A percentile compares a stretch with the other conserved stretches of the same genome.
Evolutionary conservation across 1,140 invertebrate species (phyloP).

Genomic region (Teleopsis dalmanni): DNA sequence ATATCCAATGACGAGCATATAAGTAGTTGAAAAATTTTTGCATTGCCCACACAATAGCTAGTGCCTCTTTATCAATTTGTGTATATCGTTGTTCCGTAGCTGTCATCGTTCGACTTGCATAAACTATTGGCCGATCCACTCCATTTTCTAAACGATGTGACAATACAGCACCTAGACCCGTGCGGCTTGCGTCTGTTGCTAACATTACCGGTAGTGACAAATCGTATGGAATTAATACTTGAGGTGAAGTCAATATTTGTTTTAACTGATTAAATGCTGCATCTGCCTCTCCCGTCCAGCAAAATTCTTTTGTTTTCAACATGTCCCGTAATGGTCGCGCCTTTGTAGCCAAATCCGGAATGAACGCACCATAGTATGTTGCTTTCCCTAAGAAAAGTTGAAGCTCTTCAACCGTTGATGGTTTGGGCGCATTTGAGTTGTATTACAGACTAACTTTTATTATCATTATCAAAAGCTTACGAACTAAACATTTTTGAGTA

Average conservation of each 20-base stretch:
- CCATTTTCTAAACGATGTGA: neutral
- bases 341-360: slow-evolving; percentile 1
- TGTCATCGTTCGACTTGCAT: slow-evolving; percentile 22
- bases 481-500: too few relatives aligned
- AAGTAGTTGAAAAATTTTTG: slow-evolving; percentile 43
- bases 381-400: slow-evolving; percentile 1
- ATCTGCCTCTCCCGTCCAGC: neutral
- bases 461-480: too few relatives aligned
- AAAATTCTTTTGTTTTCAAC: neutral
- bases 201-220: slow-evolving; percentile 1
- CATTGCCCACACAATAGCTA: slow-evolving; percentile 40
- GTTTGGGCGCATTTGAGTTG: neutral
- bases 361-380: neutral
- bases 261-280: slow-evolving; percentile 5
- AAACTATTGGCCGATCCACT: slow-evolving; percentile 2
- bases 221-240: slow-evolving; percentile 8
- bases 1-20: slow-evolving; percentile 42
- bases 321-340: slow-evolving; percentile 2
- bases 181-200: neutral
- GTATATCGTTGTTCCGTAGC: slow-evolving; percentile 43
- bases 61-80: slow-evolving; percentile 46
- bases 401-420: neutral
- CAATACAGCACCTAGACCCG: neutral
- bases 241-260: neutral
- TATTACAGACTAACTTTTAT: too few relatives aligned